These are phyloP conservation scores for Acromyrmex echinatior DNA, from an alignment of 1,140 invertebrate species.

Conservation along the genomic window DNA sequence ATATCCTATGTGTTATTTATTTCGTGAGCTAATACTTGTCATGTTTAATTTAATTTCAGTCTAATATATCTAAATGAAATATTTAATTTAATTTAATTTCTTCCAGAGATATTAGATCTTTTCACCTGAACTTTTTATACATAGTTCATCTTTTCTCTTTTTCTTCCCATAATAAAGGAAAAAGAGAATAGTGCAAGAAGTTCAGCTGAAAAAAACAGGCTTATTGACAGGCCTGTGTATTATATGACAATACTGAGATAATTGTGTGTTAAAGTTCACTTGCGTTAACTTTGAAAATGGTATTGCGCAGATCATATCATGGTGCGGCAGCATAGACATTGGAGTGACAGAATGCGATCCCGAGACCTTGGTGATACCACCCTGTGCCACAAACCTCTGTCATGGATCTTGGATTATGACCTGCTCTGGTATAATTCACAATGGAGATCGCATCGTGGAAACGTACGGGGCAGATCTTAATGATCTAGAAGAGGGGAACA, in stretches of 20 bases:
- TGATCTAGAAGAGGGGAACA: conserved; percentile 94
- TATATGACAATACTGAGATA: neutral
- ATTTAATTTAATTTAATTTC: too few species aligned
- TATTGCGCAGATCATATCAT: conserved; percentile 89
- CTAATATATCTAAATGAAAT: too few species aligned
- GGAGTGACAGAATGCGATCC: conserved; percentile 96
- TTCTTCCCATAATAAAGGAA: too few species aligned
- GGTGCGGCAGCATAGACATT: conserved; percentile 97
- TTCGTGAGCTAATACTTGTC: neutral
- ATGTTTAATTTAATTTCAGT: neutral
- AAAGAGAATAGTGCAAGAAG: too few species aligned
- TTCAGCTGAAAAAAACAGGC: too few species aligned
- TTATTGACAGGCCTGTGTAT: neutral
- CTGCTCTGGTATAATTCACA: conserved; percentile 93
- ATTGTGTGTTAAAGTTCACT: neutral
- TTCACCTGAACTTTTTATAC: too few species aligned
- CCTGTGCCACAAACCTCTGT: conserved; percentile 93
- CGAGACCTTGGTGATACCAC: conserved; percentile 92
- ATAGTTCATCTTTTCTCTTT: too few species aligned
- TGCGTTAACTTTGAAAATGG: conserved; percentile 4
- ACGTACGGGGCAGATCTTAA: conserved; percentile 95
- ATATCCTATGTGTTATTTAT: neutral
- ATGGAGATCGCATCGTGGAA: conserved; percentile 93
- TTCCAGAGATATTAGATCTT: too few species aligned
- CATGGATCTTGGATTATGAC: conserved; percentile 97